Conservation (phyloP, 2,888 invertebrate species). For the Trissoscelio sp. region DNA sequence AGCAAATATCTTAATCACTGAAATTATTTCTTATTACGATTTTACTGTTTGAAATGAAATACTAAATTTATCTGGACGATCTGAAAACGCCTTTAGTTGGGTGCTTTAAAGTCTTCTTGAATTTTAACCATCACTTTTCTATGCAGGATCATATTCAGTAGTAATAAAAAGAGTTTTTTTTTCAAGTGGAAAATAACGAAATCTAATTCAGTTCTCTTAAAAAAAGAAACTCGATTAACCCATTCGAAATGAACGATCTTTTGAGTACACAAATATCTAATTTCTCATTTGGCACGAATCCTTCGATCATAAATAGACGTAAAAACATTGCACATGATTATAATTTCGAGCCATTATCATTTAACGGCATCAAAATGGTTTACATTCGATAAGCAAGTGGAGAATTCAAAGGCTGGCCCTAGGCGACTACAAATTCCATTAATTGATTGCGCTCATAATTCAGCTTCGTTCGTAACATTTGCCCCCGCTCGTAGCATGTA, state of each 20-base stretch:
- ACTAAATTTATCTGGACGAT: no score
- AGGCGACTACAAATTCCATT: constrained; percentile 56
- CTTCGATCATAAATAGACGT: background rate
- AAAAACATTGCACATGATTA: constrained; percentile 1
- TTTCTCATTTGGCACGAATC: background rate
- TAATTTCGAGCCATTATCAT: constrained; percentile 41
- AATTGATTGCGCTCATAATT: constrained; percentile 49
- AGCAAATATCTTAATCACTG: no score
- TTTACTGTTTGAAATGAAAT: no score
- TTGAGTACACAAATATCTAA: background rate
- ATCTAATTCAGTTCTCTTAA: no score
- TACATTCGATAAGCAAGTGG: constrained; percentile 39
- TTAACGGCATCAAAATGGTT: constrained; percentile 37
- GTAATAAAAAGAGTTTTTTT: no score
- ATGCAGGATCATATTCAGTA: no score
- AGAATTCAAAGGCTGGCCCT: constrained; percentile 52
- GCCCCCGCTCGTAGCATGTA: constrained; percentile 12
- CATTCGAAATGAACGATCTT: background rate
- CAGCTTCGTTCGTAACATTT: constrained; percentile 43
- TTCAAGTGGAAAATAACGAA: no score
- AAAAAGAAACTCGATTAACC: background rate
- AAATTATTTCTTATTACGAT: no score
- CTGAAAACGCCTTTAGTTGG: no score
- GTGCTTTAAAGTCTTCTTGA: no score
- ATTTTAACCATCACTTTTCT: no score